A percentile compares a stretch with the other conserved stretches of the same genome.
Conservation (phyloP, 2,888 invertebrate genomes). For the Eremobia ochroleuca region DNA sequence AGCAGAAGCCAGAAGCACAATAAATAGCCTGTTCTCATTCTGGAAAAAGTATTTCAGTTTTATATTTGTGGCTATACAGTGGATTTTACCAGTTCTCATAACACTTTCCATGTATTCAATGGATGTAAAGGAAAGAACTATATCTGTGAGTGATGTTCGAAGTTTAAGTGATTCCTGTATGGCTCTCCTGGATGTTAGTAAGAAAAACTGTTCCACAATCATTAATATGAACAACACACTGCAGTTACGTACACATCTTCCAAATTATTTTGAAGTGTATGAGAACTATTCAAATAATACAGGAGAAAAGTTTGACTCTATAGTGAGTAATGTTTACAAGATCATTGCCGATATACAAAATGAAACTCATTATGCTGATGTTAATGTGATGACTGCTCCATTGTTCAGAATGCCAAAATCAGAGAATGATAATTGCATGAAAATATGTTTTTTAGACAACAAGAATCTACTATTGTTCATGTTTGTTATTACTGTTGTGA, state of each 20-base stretch:
- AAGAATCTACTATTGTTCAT: conserved; percentile 82
- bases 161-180: conserved; percentile 78
- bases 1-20: conserved; percentile 48
- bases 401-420: conserved; percentile 75
- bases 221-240: conserved; percentile 68
- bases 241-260: conserved; percentile 75
- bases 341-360: conserved; percentile 80
- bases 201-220: conserved; percentile 72
- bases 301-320: conserved; percentile 72
- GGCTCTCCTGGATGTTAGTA: conserved; percentile 78
- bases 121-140: conserved; percentile 76
- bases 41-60: conserved; percentile 80
- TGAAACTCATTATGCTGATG: conserved; percentile 67
- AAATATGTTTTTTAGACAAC: conserved; percentile 84
- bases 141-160: conserved; percentile 69
- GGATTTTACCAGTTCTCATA: conserved; percentile 83
- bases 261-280: conserved; percentile 78
- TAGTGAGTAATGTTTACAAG: conserved; percentile 81
- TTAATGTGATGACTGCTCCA: conserved; percentile 74
- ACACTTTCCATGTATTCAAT: conserved; percentile 84
- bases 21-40: conserved; percentile 68
- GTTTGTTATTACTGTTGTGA: conserved; percentile 80
- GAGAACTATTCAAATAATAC: conserved; percentile 72
- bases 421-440: conserved; percentile 76
- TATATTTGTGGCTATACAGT: conserved; percentile 81